A percentile compares a stretch with the other conserved stretches of the same genome.
These are phyloP conservation scores for Erebia palarica DNA, from an alignment of 2,888 invertebrate species.

Conservation along the genomic window DNA sequence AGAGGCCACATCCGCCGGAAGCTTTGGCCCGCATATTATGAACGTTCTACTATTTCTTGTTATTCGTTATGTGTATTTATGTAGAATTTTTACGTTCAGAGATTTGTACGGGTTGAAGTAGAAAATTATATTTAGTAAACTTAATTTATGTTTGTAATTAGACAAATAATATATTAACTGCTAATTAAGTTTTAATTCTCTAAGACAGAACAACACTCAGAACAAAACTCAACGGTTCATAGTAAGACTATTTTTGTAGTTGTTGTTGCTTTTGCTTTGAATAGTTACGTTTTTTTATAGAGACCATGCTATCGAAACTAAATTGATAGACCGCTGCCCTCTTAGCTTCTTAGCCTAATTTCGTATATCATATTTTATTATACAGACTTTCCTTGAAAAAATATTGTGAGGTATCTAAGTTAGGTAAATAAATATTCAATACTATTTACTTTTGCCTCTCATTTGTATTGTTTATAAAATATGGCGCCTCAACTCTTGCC, in stretches of 20 bases:
- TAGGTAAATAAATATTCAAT: not conserved
- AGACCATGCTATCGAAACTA: no score
- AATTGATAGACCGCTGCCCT: no score
- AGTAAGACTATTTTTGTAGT: not conserved
- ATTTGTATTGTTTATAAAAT: not conserved
- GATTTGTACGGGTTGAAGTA: not conserved
- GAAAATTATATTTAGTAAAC: constrained; percentile 4
- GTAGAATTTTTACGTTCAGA: constrained; percentile 25
- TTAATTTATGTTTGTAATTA: not conserved
- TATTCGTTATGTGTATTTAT: constrained; percentile 34
- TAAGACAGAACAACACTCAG: no score
- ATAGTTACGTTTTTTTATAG: not conserved
- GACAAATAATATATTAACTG: not conserved
- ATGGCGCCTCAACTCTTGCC: not conserved
- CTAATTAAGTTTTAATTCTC: not conserved
- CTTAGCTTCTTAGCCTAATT: no score
- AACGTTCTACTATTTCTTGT: constrained; percentile 54
- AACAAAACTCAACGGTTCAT: not conserved
- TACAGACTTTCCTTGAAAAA: no score
- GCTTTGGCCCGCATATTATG: constrained; percentile 51
- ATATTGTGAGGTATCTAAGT: not conserved
- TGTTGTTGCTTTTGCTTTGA: not conserved
- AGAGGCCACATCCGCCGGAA: constrained; percentile 74
- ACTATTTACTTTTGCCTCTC: not conserved
- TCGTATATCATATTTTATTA: no score